Percentiles rank a stretch among this genome's conserved stretches.
These are phyloP conservation scores for Drosophila ustulata DNA, from an alignment of 2,888 invertebrate species.

Conservation along the genomic window DNA sequence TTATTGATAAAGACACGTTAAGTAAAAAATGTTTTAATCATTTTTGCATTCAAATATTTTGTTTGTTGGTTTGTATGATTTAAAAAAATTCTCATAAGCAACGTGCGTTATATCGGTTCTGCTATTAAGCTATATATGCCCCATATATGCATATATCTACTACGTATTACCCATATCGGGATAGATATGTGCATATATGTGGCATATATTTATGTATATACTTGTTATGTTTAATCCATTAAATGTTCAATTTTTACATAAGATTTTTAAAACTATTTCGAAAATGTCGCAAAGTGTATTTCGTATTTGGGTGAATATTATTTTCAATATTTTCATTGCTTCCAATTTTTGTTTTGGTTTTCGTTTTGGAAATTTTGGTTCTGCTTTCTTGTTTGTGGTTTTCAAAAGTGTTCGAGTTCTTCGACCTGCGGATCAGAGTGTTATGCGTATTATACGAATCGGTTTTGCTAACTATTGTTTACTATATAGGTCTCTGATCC, in stretches of 20 bases:
- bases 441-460: slow-evolving; percentile 6
- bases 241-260: slow-evolving; percentile 67
- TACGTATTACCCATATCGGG: slow-evolving; percentile 21
- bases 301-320: slow-evolving; percentile 22
- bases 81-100: slow-evolving; percentile 77
- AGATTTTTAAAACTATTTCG: slow-evolving; percentile 75
- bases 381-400: slow-evolving; percentile 45
- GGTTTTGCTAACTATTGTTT: slow-evolving; percentile 16
- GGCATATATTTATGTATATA: slow-evolving; percentile 54
- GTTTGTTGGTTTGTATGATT: slow-evolving; percentile 59
- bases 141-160: slow-evolving; percentile 35
- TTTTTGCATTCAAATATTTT: slow-evolving; percentile 69
- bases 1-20: slow-evolving; percentile 80
- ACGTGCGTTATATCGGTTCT: slow-evolving; percentile 77
- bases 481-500: slow-evolving; percentile 20
- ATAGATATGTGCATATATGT: slow-evolving; percentile 43
- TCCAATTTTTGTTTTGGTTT: slow-evolving; percentile 13
- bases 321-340: slow-evolving; percentile 15
- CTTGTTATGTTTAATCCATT: slow-evolving; percentile 55
- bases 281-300: slow-evolving; percentile 57
- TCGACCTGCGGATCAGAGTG: slow-evolving; percentile 28
- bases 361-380: slow-evolving; percentile 34
- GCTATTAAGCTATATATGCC: slow-evolving; percentile 72
- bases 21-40: slow-evolving; percentile 69
- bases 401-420: slow-evolving; percentile 35